Evolutionary conservation across 1,140 invertebrate genomes (phyloP).

Genomic region (Piezodorus guildinii): DNA sequence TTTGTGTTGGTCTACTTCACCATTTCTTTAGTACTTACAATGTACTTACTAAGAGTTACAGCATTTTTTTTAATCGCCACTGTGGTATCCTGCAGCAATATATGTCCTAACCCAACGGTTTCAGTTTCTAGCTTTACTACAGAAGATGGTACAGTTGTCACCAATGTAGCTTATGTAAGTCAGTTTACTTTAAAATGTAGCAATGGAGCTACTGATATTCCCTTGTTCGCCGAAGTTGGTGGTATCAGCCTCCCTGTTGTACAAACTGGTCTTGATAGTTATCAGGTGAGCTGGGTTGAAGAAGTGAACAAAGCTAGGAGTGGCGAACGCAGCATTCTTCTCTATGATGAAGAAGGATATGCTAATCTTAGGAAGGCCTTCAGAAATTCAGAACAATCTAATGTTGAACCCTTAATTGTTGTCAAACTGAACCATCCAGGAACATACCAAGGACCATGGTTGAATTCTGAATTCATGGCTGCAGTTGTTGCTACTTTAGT

Average conservation of each 20-base stretch:
- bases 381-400: slow-evolving; percentile 52
- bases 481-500: slow-evolving; percentile 62
- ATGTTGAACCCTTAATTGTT: slow-evolving; percentile 60
- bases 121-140: slow-evolving; percentile 59
- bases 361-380: slow-evolving; percentile 64
- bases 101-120: slow-evolving; percentile 26
- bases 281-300: slow-evolving; percentile 76
- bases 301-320: slow-evolving; percentile 66
- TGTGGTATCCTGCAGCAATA: not conserved
- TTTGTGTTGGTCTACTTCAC: too few relatives aligned
- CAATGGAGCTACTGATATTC: slow-evolving; percentile 49
- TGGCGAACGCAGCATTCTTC: slow-evolving; percentile 64
- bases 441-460: slow-evolving; percentile 79
- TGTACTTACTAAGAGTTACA: too few relatives aligned
- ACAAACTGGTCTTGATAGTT: slow-evolving; percentile 52
- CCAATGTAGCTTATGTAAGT: slow-evolving; percentile 64
- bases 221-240: slow-evolving; percentile 75
- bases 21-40: too few relatives aligned
- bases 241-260: slow-evolving; percentile 70
- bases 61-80: too few relatives aligned
- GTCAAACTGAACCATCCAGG: slow-evolving; percentile 70
- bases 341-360: slow-evolving; percentile 87
- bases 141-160: slow-evolving; percentile 78
- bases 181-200: slow-evolving; percentile 61
- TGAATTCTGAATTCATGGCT: slow-evolving; percentile 85